Base-by-base conservation (phyloP, 1,140 invertebrate species). In the Archegozetes longisetosus region DNA sequence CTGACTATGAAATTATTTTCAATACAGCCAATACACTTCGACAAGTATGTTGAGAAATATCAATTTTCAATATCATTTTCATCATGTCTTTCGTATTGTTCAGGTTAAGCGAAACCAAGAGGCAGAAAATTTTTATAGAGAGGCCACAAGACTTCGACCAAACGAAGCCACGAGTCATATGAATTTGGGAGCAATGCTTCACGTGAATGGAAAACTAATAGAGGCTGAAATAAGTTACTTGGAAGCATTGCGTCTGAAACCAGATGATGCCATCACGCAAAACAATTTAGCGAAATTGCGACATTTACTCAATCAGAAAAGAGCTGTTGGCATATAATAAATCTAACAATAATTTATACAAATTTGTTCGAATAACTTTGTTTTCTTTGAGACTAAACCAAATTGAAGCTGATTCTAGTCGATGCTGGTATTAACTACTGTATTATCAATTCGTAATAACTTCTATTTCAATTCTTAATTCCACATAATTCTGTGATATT, bases 151-250 rank as follows among this genome's bases (percentile, higher is more conserved):
- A n/a, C 70, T 86, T 3, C 78, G 79, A 70, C 84, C 84, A 53
- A 69, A 78, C 68, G 86, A 91, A 67, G 83, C 88, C 0, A 79
- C 85, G 58, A 85, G 85, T 56, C 88, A 93, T 71, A 89, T 90
- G 67, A 95, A 95, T 72, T 74, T 94, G 29, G 91, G 90, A 20
- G 90, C 90, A 48, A 94, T 96, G 69, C 75, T 91, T 24, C 90
- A 94, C 73, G 74, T 93, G 52, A 89, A 92, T 70, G 86, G 86
- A 12, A 90, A 92, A 74, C 84, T 88, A 60, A 73, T 75, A 17
- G 85, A 91, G 68, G 91, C 91, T 0, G 85, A 86, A 25, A 72
- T 78, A 6, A 84, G 84, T 55, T 95, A 95, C 71, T 74, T 84
- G 59, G 78, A 82, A 66, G 89, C 90, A 0, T 74, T 94, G 47